Percentiles rank a stretch among this genome's conserved stretches.
These are phyloP conservation scores for Brenthis ino DNA, from an alignment of 2,888 invertebrate genomes.

Conservation along the genomic window DNA sequence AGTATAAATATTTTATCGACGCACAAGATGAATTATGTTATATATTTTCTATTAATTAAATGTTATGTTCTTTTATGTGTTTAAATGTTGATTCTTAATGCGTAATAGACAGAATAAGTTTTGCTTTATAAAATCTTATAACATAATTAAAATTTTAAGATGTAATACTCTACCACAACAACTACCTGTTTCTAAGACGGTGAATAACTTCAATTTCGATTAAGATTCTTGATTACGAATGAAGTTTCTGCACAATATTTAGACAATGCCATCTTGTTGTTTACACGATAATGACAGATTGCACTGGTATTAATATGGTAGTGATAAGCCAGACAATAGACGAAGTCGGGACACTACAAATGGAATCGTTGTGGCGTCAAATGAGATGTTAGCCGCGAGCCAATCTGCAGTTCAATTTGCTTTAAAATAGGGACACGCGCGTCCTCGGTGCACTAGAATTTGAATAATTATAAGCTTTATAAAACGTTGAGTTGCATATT, in stretches of 20 bases:
- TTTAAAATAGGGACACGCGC: constrained; percentile 69
- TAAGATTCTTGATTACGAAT: neutral
- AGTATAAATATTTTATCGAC: no score
- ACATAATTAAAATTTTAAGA: no score
- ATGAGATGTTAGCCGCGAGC: constrained; percentile 72
- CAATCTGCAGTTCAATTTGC: constrained; percentile 78
- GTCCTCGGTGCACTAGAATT: constrained; percentile 34
- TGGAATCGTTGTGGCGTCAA: constrained; percentile 75
- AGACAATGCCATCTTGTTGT: constrained; percentile 42
- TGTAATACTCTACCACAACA: neutral
- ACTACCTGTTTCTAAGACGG: neutral
- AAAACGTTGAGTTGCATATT: constrained; percentile 6
- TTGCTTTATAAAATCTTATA: no score
- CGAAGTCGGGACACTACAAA: constrained; percentile 63
- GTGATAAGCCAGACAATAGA: constrained; percentile 63
- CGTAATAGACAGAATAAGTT: no score
- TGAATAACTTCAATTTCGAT: neutral
- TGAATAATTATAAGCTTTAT: constrained; percentile 25
- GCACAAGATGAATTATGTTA: no score
- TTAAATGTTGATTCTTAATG: no score
- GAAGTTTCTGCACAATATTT: neutral
- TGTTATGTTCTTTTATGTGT: no score
- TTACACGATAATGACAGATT: constrained; percentile 38
- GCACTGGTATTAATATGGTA: constrained; percentile 49
- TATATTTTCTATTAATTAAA: no score